These are phyloP conservation scores for Drosophila flavopinicola DNA, from an alignment of 2,888 invertebrate species.

Conservation along the genomic window DNA sequence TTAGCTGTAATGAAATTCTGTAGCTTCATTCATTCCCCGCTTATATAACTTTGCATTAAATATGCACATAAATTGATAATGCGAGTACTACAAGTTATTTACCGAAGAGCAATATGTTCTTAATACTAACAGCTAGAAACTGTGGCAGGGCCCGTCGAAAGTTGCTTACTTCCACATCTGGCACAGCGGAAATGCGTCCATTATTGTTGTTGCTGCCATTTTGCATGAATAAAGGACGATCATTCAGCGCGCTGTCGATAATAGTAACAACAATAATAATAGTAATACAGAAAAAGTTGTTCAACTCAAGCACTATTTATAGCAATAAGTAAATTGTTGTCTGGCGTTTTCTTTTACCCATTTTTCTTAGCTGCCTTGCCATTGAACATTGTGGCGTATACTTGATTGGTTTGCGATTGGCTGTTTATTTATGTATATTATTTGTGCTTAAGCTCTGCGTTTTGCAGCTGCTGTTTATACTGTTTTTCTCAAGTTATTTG, in stretches of 20 bases:
- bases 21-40: constrained; percentile 39
- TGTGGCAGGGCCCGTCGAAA: constrained; percentile 89
- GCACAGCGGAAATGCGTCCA: constrained; percentile 55
- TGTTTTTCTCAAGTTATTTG: constrained; percentile 19
- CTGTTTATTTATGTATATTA: constrained; percentile 13
- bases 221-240: constrained; percentile 82
- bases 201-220: constrained; percentile 64
- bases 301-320: neutral
- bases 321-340: neutral
- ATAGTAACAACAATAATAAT: constrained; percentile 15
- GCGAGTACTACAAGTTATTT: constrained; percentile 69
- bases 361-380: constrained; percentile 69
- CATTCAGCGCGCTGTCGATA: constrained; percentile 74
- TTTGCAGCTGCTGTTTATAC: constrained; percentile 11
- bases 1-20: neutral
- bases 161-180: constrained; percentile 82
- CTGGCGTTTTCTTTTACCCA: constrained; percentile 55
- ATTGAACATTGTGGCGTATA: constrained; percentile 59
- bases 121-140: constrained; percentile 91
- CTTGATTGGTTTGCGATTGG: constrained; percentile 32
- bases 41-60: neutral
- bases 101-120: constrained; percentile 90
- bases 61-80: constrained; percentile 6
- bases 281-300: constrained; percentile 9
- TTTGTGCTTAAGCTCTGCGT: constrained; percentile 14